Percentiles rank a stretch among this genome's conserved stretches.
phyloP scores from a whole-genome alignment of 2,797 vertebrate species.

The Halcyon leucocephala region DNA sequence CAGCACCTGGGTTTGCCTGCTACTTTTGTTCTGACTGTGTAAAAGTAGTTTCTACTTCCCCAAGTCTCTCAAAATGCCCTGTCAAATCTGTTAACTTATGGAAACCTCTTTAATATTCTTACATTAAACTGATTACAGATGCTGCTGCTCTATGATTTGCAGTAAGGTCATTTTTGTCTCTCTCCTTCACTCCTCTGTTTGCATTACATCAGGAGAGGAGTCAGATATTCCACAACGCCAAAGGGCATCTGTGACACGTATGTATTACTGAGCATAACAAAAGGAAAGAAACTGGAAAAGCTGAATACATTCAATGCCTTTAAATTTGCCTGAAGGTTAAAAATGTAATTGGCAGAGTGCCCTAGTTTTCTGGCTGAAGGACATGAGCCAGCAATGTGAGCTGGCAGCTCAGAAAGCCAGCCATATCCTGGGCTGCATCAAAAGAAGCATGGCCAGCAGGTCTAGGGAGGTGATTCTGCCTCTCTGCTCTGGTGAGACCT shows the following conservation, averaged over 20 bases:
- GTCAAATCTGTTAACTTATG: not conserved
- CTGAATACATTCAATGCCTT: not conserved
- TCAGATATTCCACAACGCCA: not conserved
- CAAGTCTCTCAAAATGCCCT: not conserved
- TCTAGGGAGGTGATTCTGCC: not conserved
- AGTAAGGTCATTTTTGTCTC: not conserved
- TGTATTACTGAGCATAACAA: not conserved
- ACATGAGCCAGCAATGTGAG: not conserved
- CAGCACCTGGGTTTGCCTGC: not conserved
- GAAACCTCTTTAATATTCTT: not conserved
- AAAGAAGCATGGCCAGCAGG: not conserved
- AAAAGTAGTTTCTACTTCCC: not conserved
- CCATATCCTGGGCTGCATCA: not conserved
- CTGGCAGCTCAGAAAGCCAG: not conserved
- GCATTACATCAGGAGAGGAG: not conserved
- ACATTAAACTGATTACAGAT: not conserved
- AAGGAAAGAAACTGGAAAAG: conserved; percentile 12
- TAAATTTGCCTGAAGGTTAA: not conserved
- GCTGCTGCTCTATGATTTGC: not conserved
- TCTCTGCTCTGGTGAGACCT: not conserved
- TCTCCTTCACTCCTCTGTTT: not conserved
- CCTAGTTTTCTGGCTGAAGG: not conserved
- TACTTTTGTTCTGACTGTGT: not conserved
- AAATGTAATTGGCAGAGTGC: conserved; percentile 5
- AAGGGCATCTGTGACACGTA: not conserved